Base-by-base conservation (phyloP, 2,888 invertebrate species). In the Metellina segmentata region DNA sequence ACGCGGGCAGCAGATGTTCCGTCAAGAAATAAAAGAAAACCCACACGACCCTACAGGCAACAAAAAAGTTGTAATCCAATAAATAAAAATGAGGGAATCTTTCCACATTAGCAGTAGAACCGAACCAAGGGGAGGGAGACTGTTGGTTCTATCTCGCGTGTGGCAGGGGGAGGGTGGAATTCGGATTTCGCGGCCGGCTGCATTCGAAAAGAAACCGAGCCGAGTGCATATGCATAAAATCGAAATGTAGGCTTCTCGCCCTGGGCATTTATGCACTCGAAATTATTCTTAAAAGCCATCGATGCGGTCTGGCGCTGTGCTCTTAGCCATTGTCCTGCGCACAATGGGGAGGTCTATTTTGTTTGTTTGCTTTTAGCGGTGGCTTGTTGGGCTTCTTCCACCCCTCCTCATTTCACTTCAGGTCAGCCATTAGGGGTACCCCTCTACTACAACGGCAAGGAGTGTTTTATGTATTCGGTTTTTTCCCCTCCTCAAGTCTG, bases 151-250 rank as follows among this genome's bases (percentile, higher is more conserved):
- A 11, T 19, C 48, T 5, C 20, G 61, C 11, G 79, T 8, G 20
- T 8, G n/a, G 70, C 1, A 70, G 49, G 49, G 70, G 52, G 34
- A 52, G 51, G 11, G 52, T 75, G 48, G 48, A 69, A 61, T 85
- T 48, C 48, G 71, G 52, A 79, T 87, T 87, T 87, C 70, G 69
- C 81, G 81, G 81, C 53, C 72, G 51, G 72, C 72, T 72, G 87
- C 70, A 87, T 9, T 19, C 70, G 52, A 70, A 81, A 53, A 72
- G 87, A 20, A 20, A 53, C 53, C n/a, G 16, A 19, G 49, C 34
- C 61, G 49, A 72, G 52, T 88, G 74, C 88, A 61, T 88, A 87
- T 87, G 72, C 87, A 71, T 87, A 52, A 78, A 86, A 86, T 77
- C 75, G 78, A 61, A 87, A 79, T 81, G 87, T 52, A 34, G 78